Conservation (phyloP, 2,888 invertebrate genomes). For the Oscheius sp. region DNA sequence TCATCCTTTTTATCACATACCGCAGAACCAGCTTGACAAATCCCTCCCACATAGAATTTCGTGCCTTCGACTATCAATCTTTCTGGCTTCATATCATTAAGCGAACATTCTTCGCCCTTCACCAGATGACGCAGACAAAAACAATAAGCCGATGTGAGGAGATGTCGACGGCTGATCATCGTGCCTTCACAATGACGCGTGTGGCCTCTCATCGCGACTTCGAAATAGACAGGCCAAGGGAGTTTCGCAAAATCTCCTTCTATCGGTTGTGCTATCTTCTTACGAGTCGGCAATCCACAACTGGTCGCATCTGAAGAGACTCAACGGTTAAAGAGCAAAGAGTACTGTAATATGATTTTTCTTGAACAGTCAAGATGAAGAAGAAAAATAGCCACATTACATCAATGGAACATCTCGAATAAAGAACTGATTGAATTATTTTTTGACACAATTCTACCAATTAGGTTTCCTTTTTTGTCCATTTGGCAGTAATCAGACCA, state of each 20-base stretch:
- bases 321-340: neutral
- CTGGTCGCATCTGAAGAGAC: constrained; percentile 1
- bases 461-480: neutral
- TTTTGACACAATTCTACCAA: no score
- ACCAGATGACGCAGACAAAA: neutral
- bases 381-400: neutral
- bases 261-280: neutral
- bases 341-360: neutral
- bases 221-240: neutral
- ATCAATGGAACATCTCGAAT: neutral
- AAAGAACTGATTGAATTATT: neutral
- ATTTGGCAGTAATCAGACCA: no score
- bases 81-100: neutral
- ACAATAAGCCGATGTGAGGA: constrained; percentile 4
- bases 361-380: neutral
- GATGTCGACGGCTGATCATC: constrained; percentile 6
- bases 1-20: neutral
- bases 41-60: neutral
- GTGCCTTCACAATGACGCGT: neutral
- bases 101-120: neutral
- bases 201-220: neutral
- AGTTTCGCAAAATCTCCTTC: no score
- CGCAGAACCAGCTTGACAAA: neutral
- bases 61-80: no score
- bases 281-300: neutral